Evolutionary conservation across 1,140 invertebrate genomes (phyloP).

Genomic region (Coptotermes formosanus): DNA sequence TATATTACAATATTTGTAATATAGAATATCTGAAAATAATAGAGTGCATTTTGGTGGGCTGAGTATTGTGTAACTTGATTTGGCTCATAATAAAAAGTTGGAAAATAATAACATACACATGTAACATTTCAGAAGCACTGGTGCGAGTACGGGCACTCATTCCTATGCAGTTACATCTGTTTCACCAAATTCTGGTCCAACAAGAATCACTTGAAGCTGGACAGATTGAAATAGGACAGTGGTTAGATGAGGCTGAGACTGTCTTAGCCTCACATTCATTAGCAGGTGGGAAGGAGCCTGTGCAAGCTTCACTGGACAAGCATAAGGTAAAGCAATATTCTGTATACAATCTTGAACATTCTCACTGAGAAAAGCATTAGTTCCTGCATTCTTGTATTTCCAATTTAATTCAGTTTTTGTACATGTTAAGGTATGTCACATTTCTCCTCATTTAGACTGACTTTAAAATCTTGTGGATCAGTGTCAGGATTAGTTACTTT

Average conservation of each 20-base stretch:
- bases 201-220: constrained; percentile 87
- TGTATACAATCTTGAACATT: background rate
- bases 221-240: constrained; percentile 77
- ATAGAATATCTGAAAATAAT: no score
- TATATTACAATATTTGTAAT: no score
- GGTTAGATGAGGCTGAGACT: constrained; percentile 81
- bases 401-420: no score
- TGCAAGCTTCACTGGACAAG: constrained; percentile 72
- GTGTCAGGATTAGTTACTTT: no score
- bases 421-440: no score
- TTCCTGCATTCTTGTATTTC: no score
- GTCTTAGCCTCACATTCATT: constrained; percentile 63
- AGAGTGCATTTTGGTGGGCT: no score
- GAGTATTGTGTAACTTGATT: no score
- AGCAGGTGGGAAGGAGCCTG: constrained; percentile 67
- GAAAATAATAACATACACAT: constrained; percentile 17
- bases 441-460: no score
- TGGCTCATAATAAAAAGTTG: no score
- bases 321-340: constrained; percentile 62
- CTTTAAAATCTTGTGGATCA: no score
- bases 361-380: no score
- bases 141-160: constrained; percentile 78
- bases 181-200: constrained; percentile 82
- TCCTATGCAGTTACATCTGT: constrained; percentile 74
- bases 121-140: constrained; percentile 61